Base-by-base conservation (phyloP, 2,888 invertebrate species). In the Andrena marginata region DNA sequence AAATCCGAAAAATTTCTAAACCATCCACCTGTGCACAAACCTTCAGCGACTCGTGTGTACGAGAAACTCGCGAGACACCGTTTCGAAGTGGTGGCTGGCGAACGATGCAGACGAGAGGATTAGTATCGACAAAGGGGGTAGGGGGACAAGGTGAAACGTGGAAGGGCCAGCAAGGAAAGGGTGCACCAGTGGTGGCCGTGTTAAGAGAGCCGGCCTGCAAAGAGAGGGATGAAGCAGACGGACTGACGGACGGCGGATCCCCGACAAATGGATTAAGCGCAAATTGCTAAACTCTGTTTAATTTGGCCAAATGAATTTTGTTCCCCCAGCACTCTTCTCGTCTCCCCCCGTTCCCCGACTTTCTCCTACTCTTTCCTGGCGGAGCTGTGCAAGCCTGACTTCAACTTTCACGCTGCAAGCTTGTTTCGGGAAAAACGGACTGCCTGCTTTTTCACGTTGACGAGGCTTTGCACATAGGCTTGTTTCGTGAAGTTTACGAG, bases 231-330 rank as follows among this genome's bases (percentile, higher is more conserved):
- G 77, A 71, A 84, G 68, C 72, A 80, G 72, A 85, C 83, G 76
- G 80, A 83, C 88, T 77, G 86, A 80, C 79, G 90, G 88, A 89
- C 89, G 88, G 84, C 78, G 88, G 89, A 90, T 90, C 88, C 89
- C 86, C 91, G 92, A 92, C 91, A 92, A 92, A 92, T 91, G 92
- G 91, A 92, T 92, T 92, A 92, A 92, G 92, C 89, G 89, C 86
- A 92, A 92, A 92, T 92, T 92, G 92, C 92, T 92, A 92, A 92
- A 92, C 92, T 92, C 92, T 92, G 91, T 92, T 92, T 92, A 92
- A 92, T 92, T 92, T 92, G 92, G 90, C 91, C 91, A 92, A 92
- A 92, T 92, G 92, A 92, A 92, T 92, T 92, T 91, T 90, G 56
- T 56, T 56, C 56, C 51, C n/a, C 51, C 51, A 51, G 51, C 51